These are phyloP conservation scores for Leptoclinus maculatus DNA, from an alignment of 2,797 vertebrate genomes.

Conservation along the genomic window DNA sequence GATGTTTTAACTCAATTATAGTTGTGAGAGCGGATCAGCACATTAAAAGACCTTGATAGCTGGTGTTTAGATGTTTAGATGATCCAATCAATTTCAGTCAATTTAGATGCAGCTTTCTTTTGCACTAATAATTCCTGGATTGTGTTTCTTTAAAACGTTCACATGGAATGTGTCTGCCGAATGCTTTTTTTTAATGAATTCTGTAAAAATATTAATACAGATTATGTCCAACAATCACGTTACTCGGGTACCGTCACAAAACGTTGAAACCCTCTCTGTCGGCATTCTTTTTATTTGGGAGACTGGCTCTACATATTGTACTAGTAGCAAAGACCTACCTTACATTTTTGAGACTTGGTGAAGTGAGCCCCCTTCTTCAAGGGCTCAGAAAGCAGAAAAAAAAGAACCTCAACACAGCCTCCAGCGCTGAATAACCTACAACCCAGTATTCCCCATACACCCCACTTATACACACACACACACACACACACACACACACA, in stretches of 20 bases:
- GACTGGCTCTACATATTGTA: constrained; percentile 15
- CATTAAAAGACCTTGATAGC: not conserved
- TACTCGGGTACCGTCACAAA: not conserved
- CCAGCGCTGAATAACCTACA: constrained; percentile 65
- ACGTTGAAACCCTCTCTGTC: not conserved
- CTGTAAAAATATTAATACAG: not conserved
- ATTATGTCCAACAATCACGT: not conserved
- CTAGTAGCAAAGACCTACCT: constrained; percentile 33
- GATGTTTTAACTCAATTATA: not conserved
- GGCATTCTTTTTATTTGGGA: not conserved
- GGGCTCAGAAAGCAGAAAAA: constrained; percentile 33
- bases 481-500: constrained; percentile 53
- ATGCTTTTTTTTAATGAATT: not conserved
- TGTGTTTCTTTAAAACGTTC: not conserved
- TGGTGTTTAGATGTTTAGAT: not conserved
- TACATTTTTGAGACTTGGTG: constrained; percentile 35
- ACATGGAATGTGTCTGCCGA: not conserved
- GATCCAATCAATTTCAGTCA: not conserved
- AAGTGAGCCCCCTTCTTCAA: constrained; percentile 50
- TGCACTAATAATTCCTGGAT: not conserved
- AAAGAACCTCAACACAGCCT: constrained; percentile 61
- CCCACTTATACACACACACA: constrained; percentile 51
- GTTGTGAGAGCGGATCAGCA: not conserved
- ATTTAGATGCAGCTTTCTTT: not conserved
- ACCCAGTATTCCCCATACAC: constrained; percentile 63